A percentile compares a stretch with the other conserved stretches of the same genome.
Evolutionary conservation across 2,888 invertebrate species (phyloP).

Genomic region (Pristionchus maxplancki): DNA sequence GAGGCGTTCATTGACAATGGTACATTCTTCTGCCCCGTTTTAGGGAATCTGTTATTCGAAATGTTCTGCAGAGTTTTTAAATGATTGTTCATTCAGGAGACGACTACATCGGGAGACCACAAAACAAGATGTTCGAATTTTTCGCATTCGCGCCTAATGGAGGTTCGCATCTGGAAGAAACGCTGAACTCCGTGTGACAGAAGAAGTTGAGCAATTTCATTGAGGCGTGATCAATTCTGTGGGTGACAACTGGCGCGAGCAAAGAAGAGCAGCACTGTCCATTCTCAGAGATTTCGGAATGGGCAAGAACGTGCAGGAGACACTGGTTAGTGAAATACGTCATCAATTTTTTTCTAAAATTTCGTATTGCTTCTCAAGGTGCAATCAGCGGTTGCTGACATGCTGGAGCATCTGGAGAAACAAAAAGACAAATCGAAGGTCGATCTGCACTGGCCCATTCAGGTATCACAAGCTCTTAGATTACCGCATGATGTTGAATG

Average conservation of each 20-base stretch:
- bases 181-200: too few relatives aligned
- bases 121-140: background rate
- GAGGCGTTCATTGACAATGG: conserved; percentile 32
- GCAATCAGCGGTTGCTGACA: background rate
- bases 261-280: background rate
- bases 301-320: conserved; percentile 33
- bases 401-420: background rate
- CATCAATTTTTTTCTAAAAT: background rate
- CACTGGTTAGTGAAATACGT: background rate
- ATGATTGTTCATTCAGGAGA: background rate
- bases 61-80: background rate
- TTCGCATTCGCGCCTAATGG: conserved; percentile 11
- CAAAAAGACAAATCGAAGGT: background rate
- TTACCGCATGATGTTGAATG: too few relatives aligned
- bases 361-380: background rate
- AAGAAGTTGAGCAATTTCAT: background rate
- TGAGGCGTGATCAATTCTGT: conserved; percentile 20
- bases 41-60: too few relatives aligned
- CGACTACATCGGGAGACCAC: background rate
- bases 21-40: background rate
- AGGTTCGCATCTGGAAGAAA: too few relatives aligned
- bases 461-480: too few relatives aligned
- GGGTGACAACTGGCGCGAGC: conserved; percentile 25
- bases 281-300: conserved; percentile 21
- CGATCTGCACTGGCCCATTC: conserved; percentile 28